A percentile compares a stretch with the other conserved stretches of the same genome.
These are phyloP conservation scores for Caenorhabditis brenneri DNA, from an alignment of 1,140 invertebrate genomes.

Conservation along the genomic window DNA sequence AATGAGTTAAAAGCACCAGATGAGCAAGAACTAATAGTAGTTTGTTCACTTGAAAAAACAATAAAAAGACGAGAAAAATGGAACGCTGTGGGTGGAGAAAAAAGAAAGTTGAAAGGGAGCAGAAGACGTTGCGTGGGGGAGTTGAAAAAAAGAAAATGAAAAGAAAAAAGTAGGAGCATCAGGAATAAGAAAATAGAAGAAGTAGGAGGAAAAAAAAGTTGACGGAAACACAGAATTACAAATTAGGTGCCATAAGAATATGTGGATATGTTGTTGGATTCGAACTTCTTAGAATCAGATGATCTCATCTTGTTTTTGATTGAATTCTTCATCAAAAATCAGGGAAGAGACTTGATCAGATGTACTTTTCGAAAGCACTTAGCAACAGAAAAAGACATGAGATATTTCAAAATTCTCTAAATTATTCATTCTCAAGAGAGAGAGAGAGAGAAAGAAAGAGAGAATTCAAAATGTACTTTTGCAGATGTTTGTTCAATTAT, in stretches of 20 bases:
- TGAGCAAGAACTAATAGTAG: neutral
- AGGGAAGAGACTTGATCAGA: neutral
- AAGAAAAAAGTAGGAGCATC: neutral
- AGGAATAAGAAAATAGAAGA: neutral
- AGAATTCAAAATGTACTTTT: neutral
- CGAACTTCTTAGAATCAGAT: neutral
- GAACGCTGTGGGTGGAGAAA: neutral
- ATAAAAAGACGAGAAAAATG: neutral
- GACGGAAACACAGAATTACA: constrained; percentile 36
- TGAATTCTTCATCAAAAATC: neutral
- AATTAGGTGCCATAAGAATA: neutral
- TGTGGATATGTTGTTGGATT: neutral
- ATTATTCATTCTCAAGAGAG: neutral
- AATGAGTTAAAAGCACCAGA: neutral
- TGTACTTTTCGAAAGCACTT: neutral
- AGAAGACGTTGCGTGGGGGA: neutral
- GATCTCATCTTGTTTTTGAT: neutral
- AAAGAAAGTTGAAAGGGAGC: neutral
- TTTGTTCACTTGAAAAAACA: neutral
- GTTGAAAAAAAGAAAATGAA: neutral
- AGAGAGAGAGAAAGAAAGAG: no score
- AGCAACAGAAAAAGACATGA: neutral
- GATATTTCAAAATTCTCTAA: neutral
- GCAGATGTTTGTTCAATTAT: no score
- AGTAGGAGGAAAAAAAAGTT: constrained; percentile 19